Evolutionary conservation across 1,140 invertebrate genomes (phyloP).

Genomic region (Carcinoscorpius rotundicauda): DNA sequence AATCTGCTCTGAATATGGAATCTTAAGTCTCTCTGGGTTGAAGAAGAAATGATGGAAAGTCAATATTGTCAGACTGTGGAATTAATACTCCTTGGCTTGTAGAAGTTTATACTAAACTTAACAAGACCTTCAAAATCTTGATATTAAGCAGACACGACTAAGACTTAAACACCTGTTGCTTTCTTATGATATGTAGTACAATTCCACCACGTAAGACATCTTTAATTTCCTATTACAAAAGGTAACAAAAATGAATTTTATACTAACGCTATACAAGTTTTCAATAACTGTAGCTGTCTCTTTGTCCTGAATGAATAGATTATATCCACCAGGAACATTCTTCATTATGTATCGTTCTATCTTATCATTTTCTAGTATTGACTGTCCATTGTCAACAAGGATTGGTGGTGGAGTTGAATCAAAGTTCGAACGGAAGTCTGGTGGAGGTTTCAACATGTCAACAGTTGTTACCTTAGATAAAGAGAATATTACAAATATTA

Average conservation of each 20-base stretch:
- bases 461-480: constrained; percentile 55
- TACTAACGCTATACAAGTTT: constrained; percentile 61
- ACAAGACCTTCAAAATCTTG: no score
- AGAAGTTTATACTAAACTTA: no score
- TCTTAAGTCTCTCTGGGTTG: no score
- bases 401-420: constrained; percentile 86
- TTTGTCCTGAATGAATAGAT: constrained; percentile 84
- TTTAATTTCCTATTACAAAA: no score
- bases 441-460: constrained; percentile 88
- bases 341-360: constrained; percentile 93
- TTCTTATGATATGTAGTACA: no score
- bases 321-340: constrained; percentile 82
- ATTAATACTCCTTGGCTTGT: no score
- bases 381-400: constrained; percentile 76
- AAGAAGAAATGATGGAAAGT: no score
- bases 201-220: no score
- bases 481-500: neutral
- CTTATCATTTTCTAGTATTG: constrained; percentile 85
- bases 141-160: no score
- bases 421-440: constrained; percentile 87
- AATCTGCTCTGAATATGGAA: no score
- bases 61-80: no score
- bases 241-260: neutral
- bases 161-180: no score
- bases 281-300: constrained; percentile 84